Conservation (phyloP, 2,797 vertebrate species). For the Lepilemur septentrionalis region DNA sequence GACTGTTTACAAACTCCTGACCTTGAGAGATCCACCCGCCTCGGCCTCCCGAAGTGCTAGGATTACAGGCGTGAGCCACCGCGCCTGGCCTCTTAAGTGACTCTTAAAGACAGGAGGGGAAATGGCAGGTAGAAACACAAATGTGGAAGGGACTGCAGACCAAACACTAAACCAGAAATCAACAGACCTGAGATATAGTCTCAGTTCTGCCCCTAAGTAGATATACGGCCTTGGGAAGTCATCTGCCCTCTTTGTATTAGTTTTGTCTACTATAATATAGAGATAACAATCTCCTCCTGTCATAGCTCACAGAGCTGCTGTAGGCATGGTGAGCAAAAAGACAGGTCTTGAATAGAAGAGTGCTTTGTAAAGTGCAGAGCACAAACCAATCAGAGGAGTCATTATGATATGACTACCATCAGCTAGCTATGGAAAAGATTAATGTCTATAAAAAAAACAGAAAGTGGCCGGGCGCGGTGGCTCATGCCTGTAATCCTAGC, state of each 20-base stretch:
- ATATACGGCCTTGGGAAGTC: background rate
- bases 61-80: too few species aligned
- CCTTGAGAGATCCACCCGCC: too few species aligned
- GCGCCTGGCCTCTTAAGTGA: too few species aligned
- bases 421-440: constrained; percentile 15
- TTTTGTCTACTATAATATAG: constrained; percentile 7
- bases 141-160: background rate
- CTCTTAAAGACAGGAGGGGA: background rate
- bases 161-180: constrained; percentile 34
- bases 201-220: background rate
- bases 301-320: background rate
- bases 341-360: background rate
- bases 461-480: too few species aligned
- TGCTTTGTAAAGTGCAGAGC: constrained; percentile 30
- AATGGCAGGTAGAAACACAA: constrained; percentile 14
- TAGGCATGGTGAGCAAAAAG: constrained; percentile 26
- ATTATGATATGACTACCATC: constrained; percentile 28
- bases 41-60: too few species aligned
- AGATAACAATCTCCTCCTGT: constrained; percentile 5
- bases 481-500: too few species aligned
- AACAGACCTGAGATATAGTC: background rate
- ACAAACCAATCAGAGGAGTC: constrained; percentile 20
- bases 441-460: constrained; percentile 4
- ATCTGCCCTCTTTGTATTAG: constrained; percentile 18
- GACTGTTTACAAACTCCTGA: too few species aligned